Conservation (phyloP, 23 tunicate species). For the Ciona savignyi region DNA sequence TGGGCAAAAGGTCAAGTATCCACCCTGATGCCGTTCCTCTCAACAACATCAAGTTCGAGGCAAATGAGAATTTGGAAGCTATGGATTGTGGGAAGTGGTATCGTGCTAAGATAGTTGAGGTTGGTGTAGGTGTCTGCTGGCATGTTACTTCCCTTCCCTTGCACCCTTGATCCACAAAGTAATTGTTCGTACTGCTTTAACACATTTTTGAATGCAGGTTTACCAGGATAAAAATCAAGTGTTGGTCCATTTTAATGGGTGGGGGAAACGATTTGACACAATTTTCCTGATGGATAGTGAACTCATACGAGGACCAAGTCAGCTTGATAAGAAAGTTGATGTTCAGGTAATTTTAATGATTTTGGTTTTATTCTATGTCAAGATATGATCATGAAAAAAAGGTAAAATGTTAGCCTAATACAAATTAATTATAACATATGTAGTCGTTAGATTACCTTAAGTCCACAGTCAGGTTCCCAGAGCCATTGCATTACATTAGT, state of each 20-base stretch:
- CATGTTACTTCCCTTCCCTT: background rate
- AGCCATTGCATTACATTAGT: too few species aligned
- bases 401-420: too few species aligned
- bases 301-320: conserved; percentile 61
- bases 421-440: too few species aligned
- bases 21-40: conserved; percentile 59
- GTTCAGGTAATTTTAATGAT: too few species aligned
- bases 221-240: conserved; percentile 48
- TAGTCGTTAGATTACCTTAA: too few species aligned
- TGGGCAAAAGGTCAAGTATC: background rate
- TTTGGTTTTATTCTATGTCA: too few species aligned
- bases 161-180: too few species aligned
- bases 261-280: conserved; percentile 74
- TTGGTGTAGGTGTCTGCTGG: conserved; percentile 4
- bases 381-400: too few species aligned
- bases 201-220: too few species aligned
- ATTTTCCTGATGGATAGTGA: conserved; percentile 53
- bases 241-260: conserved; percentile 71
- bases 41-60: conserved; percentile 46
- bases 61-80: conserved; percentile 67
- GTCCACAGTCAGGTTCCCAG: too few species aligned
- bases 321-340: conserved; percentile 45
- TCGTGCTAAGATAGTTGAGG: conserved; percentile 55
- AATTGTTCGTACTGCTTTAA: too few species aligned
- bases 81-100: conserved; percentile 82